Percentiles rank a stretch among this genome's conserved stretches.
phyloP scores from a whole-genome alignment of 1,140 invertebrate genomes.

The Bombus cullumanus region DNA sequence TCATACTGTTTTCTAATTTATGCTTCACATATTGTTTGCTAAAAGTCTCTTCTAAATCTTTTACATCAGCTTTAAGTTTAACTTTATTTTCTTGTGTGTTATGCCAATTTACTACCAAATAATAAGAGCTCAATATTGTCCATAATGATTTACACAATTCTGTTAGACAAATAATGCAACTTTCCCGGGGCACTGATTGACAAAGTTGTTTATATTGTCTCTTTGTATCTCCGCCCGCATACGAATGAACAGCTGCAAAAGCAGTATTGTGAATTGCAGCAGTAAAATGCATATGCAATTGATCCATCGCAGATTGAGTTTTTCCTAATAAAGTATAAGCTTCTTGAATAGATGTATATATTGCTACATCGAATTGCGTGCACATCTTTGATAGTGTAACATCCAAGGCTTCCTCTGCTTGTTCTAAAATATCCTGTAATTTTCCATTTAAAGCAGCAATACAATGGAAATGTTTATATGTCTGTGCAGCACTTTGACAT shows the following conservation, averaged over 20 bases:
- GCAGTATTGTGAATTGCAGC: conserved; percentile 96
- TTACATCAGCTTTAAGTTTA: conserved; percentile 59
- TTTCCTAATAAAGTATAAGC: conserved; percentile 94
- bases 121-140: conserved; percentile 92
- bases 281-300: conserved; percentile 97
- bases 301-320: conserved; percentile 95
- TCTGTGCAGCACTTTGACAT: conserved; percentile 92
- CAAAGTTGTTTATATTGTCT: conserved; percentile 92
- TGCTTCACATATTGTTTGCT: conserved; percentile 92
- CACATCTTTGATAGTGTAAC: conserved; percentile 91
- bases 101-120: conserved; percentile 92
- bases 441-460: conserved; percentile 93
- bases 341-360: conserved; percentile 91
- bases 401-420: conserved; percentile 96
- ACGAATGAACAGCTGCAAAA: conserved; percentile 89
- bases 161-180: conserved; percentile 91
- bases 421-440: conserved; percentile 94
- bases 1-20: conserved; percentile 93
- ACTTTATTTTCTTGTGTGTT: conserved; percentile 82
- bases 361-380: conserved; percentile 87
- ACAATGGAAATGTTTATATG: conserved; percentile 92
- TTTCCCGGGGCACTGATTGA: conserved; percentile 88
- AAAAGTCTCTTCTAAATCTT: conserved; percentile 86
- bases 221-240: conserved; percentile 87
- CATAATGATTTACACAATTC: conserved; percentile 93